phyloP scores from a whole-genome alignment of 2,797 vertebrate species.

The Coregonus suidteri region DNA sequence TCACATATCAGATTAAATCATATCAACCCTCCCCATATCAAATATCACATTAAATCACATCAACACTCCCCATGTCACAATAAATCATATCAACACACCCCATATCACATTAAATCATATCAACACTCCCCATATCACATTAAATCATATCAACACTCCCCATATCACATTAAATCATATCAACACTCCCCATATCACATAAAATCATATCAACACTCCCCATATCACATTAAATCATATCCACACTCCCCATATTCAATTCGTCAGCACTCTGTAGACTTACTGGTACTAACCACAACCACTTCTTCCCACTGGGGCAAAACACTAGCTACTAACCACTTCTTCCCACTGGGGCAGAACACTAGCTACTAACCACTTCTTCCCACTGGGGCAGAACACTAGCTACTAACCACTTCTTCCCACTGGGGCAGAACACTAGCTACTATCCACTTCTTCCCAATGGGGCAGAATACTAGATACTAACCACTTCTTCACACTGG shows the following conservation, averaged over 20 bases:
- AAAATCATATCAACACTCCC: no score
- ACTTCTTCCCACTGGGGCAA: background rate
- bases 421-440: no score
- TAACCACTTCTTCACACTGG: no score
- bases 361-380: no score
- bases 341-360: no score
- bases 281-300: constrained; percentile 6
- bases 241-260: constrained; percentile 34
- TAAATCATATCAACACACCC: constrained; percentile 42
- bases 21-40: constrained; percentile 33
- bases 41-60: background rate
- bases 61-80: constrained; percentile 14
- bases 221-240: background rate
- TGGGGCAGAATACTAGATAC: no score
- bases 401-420: no score
- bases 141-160: no score
- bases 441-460: no score
- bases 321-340: no score
- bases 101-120: constrained; percentile 36
- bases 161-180: background rate
- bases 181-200: constrained; percentile 26
- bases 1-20: background rate
- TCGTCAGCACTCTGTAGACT: constrained; percentile 22
- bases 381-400: no score
- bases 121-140: background rate